A percentile compares a stretch with the other conserved stretches of the same genome.
phyloP scores from a whole-genome alignment of 2,113 vertebrate genomes.

The Tautogolabrus adspersus region DNA sequence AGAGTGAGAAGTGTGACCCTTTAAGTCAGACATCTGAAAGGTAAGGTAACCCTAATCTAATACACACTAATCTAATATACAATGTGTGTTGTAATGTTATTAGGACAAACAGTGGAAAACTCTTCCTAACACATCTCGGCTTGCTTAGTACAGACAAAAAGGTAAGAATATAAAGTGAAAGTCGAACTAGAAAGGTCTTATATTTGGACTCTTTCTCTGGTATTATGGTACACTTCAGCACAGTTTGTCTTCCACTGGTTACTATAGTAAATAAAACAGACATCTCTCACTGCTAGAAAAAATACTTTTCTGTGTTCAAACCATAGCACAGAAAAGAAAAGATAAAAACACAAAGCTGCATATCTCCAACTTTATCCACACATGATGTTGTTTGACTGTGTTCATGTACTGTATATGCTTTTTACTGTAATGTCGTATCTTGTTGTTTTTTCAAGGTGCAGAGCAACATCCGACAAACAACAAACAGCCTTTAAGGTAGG shows the following conservation, averaged over 20 bases:
- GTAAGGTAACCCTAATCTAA: conserved; percentile 32
- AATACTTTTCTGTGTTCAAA: not conserved
- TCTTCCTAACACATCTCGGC: not conserved
- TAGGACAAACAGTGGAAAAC: not conserved
- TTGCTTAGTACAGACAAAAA: not conserved
- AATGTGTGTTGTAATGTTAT: conserved; percentile 20
- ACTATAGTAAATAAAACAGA: not conserved
- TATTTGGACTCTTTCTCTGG: not conserved
- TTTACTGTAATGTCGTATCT: too few species aligned
- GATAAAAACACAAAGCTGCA: not conserved
- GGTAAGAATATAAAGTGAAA: not conserved
- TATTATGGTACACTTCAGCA: not conserved
- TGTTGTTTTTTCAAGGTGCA: too few species aligned
- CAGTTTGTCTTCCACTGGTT: not conserved
- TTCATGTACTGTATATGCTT: too few species aligned
- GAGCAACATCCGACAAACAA: too few species aligned
- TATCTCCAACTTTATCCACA: not conserved
- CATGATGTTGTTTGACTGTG: too few species aligned
- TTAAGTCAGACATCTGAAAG: conserved; percentile 22
- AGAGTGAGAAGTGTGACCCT: conserved; percentile 9
- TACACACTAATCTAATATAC: conserved; percentile 24
- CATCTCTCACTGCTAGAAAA: not conserved
- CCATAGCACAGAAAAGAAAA: not conserved
- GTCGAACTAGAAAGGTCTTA: not conserved
- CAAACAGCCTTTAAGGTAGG: too few species aligned